Conservation (phyloP, 2,113 vertebrate species). For the Thomomys bottae region DNA sequence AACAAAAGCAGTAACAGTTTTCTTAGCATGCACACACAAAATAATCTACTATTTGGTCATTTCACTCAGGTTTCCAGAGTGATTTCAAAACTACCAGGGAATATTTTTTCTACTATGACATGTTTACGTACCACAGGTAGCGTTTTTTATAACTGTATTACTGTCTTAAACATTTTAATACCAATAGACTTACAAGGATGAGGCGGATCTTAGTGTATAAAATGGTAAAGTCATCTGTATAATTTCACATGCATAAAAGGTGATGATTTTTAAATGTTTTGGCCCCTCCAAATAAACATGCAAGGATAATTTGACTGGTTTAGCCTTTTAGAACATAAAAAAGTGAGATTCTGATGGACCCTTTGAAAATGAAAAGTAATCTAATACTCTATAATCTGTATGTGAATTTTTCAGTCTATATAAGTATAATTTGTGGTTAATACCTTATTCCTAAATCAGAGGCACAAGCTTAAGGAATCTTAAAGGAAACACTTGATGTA, state of each 20-base stretch:
- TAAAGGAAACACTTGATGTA: slow-evolving; percentile 79
- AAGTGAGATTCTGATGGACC: slow-evolving; percentile 51
- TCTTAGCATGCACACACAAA: slow-evolving; percentile 73
- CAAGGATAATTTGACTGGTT: slow-evolving; percentile 16
- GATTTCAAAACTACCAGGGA: slow-evolving; percentile 32
- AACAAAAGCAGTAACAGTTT: slow-evolving; percentile 60
- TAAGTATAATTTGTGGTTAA: slow-evolving; percentile 30
- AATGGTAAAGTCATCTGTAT: neutral
- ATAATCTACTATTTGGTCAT: slow-evolving; percentile 50
- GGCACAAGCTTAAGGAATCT: slow-evolving; percentile 54
- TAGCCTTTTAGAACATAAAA: slow-evolving; percentile 11
- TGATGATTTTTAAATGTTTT: slow-evolving; percentile 10
- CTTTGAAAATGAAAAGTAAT: slow-evolving; percentile 54
- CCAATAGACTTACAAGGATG: slow-evolving; percentile 46
- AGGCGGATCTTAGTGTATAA: slow-evolving; percentile 35
- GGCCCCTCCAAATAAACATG: slow-evolving; percentile 43
- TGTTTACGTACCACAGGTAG: neutral
- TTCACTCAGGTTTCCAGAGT: slow-evolving; percentile 35
- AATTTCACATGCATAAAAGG: slow-evolving; percentile 47
- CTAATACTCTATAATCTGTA: slow-evolving; percentile 18
- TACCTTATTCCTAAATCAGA: slow-evolving; percentile 61
- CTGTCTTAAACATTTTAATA: slow-evolving; percentile 31
- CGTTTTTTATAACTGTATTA: slow-evolving; percentile 9
- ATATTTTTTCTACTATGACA: neutral
- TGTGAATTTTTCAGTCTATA: slow-evolving; percentile 49